These are phyloP conservation scores for Xiphorhynchus erythropygius DNA, from an alignment of 2,797 vertebrate genomes.

Conservation along the genomic window DNA sequence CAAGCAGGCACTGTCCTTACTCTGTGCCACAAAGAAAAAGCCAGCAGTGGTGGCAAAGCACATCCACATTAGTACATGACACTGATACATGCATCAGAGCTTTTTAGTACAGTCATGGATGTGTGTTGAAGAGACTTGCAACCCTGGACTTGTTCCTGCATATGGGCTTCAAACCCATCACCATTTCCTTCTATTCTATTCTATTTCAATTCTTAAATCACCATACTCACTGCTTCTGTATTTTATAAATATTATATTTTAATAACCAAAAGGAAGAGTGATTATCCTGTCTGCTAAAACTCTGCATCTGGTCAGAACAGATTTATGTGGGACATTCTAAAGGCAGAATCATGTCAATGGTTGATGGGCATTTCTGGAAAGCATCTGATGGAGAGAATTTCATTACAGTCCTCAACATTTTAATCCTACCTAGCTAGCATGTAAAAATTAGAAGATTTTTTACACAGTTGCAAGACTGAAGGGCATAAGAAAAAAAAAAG, in stretches of 20 bases:
- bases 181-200: neutral
- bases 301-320: neutral
- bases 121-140: neutral
- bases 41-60: neutral
- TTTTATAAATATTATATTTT: neutral
- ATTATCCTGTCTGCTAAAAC: neutral
- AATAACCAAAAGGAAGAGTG: neutral
- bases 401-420: neutral
- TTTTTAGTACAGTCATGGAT: neutral
- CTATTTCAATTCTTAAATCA: neutral
- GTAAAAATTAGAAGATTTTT: neutral
- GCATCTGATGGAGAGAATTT: neutral
- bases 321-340: neutral
- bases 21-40: neutral
- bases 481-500: neutral
- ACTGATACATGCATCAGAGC: neutral
- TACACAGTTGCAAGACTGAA: neutral
- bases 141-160: neutral
- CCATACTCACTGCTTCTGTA: fast-evolving
- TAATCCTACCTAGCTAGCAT: neutral
- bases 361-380: neutral
- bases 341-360: neutral
- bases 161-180: neutral
- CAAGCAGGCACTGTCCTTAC: neutral
- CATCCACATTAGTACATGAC: no score